phyloP scores from a whole-genome alignment of 2,888 invertebrate genomes.

The Blera fallax region DNA sequence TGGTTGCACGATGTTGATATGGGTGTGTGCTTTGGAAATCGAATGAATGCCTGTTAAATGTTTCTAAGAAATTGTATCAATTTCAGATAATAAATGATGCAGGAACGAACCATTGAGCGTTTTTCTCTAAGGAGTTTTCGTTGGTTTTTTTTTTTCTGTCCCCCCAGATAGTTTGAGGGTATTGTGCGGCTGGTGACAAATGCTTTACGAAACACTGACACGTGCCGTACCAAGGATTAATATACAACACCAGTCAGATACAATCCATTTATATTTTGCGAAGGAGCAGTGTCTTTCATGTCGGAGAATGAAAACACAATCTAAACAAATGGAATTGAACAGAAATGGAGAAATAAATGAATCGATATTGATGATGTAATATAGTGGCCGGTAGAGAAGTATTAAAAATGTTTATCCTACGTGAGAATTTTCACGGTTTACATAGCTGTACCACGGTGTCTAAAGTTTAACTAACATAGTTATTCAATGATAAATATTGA shows the following conservation, averaged over 20 bases:
- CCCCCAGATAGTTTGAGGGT: not conserved
- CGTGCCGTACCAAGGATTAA: not conserved
- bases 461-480: too few relatives aligned
- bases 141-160: too few relatives aligned
- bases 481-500: too few relatives aligned
- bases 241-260: not conserved
- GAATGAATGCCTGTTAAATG: not conserved
- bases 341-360: not conserved
- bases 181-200: not conserved
- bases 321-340: not conserved
- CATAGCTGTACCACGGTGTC: too few relatives aligned
- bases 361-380: not conserved
- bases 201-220: not conserved
- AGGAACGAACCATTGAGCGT: not conserved
- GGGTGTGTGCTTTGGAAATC: not conserved
- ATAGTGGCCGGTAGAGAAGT: not conserved
- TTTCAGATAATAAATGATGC: conserved; percentile 38
- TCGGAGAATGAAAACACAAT: not conserved
- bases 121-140: not conserved
- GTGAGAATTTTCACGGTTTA: too few relatives aligned
- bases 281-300: not conserved
- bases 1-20: not conserved
- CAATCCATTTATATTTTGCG: not conserved
- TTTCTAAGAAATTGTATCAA: not conserved
- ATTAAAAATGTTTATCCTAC: too few relatives aligned